phyloP scores from a whole-genome alignment of 1,140 invertebrate genomes.

The Contarinia nasturtii region DNA sequence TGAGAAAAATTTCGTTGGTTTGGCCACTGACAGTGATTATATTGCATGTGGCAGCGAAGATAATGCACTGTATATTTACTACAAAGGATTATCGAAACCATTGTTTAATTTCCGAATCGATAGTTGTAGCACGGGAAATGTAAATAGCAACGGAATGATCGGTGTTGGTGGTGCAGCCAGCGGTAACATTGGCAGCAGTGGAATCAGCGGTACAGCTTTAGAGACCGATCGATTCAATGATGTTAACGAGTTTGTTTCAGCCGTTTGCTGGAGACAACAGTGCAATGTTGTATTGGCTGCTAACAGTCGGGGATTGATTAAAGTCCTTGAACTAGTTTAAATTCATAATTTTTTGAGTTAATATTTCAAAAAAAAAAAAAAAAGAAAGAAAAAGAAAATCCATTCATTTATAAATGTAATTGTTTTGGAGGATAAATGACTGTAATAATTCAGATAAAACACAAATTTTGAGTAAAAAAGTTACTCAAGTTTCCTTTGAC shows the following conservation, averaged over 20 bases:
- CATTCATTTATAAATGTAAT: too few species aligned
- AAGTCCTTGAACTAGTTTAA: constrained; percentile 61
- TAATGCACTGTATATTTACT: constrained; percentile 86
- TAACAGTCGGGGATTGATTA: constrained; percentile 87
- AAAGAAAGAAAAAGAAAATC: too few species aligned
- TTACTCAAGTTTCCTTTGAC: too few species aligned
- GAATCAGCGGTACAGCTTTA: constrained; percentile 14
- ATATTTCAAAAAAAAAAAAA: too few species aligned
- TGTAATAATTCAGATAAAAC: too few species aligned
- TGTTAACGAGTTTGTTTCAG: constrained; percentile 84
- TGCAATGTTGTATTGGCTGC: constrained; percentile 82
- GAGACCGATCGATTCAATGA: constrained; percentile 68
- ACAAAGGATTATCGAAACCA: constrained; percentile 75
- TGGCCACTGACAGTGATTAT: constrained; percentile 90
- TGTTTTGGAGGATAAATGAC: too few species aligned
- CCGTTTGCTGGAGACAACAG: constrained; percentile 74
- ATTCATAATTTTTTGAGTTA: constrained; percentile 5
- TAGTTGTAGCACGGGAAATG: constrained; percentile 22
- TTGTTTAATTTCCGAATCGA: constrained; percentile 42
- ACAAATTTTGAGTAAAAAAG: too few species aligned
- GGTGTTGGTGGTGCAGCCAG: too few species aligned
- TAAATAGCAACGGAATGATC: constrained; percentile 42
- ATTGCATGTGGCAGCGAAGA: constrained; percentile 93
- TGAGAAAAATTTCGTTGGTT: constrained; percentile 93
- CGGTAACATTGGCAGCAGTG: constrained; percentile 34